Evolutionary conservation across 2,113 vertebrate species (phyloP).

Genomic region (Colistium nudipinnis): DNA sequence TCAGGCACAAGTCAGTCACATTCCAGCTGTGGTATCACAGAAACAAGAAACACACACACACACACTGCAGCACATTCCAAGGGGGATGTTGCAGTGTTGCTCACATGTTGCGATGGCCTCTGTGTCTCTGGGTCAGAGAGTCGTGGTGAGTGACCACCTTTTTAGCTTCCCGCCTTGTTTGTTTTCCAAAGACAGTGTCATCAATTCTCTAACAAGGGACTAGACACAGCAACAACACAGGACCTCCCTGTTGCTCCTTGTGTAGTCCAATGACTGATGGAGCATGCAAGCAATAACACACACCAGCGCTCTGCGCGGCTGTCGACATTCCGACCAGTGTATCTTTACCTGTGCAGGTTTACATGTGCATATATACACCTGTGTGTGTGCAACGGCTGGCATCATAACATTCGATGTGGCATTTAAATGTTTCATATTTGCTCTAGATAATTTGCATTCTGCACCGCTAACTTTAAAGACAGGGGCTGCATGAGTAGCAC

Average conservation of each 20-base stretch:
- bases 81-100: conserved; percentile 50
- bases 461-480: not conserved
- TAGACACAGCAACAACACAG: conserved; percentile 78
- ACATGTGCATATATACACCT: conserved; percentile 15
- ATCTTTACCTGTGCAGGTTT: conserved; percentile 27
- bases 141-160: conserved; percentile 79
- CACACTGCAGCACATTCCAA: conserved; percentile 72
- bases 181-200: conserved; percentile 80
- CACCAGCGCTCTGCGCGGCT: conserved; percentile 40
- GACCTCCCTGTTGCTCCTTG: conserved; percentile 67
- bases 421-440: not conserved
- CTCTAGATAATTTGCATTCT: not conserved
- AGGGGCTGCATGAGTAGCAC: not conserved
- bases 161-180: conserved; percentile 77
- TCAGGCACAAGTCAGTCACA: conserved; percentile 77
- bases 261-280: conserved; percentile 65
- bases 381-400: conserved; percentile 34
- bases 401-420: conserved; percentile 14
- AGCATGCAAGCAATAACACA: conserved; percentile 60
- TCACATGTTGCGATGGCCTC: conserved; percentile 73
- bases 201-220: conserved; percentile 80
- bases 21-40: conserved; percentile 71
- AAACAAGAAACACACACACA: conserved; percentile 73
- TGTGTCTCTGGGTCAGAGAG: conserved; percentile 76
- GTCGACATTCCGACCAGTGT: conserved; percentile 53